These are phyloP conservation scores for Subacronicta megacephala DNA, from an alignment of 2,888 invertebrate genomes.

Conservation along the genomic window DNA sequence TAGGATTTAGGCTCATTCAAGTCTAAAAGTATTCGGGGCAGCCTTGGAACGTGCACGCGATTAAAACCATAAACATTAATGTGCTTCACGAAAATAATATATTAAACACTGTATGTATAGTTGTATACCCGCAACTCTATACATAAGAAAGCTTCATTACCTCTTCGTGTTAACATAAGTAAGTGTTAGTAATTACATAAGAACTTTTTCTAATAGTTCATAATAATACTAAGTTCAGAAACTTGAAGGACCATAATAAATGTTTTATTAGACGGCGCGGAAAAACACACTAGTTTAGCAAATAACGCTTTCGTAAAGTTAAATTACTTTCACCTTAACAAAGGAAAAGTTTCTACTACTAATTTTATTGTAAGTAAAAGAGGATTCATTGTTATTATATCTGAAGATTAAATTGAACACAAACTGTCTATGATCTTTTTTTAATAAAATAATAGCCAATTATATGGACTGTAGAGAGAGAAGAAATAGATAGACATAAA, in stretches of 20 bases:
- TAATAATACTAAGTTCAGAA: constrained; percentile 69
- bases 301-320: constrained; percentile 77
- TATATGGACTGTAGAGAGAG: too few relatives aligned
- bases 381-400: constrained; percentile 39
- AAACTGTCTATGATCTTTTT: neutral
- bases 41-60: neutral
- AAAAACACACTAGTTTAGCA: constrained; percentile 74
- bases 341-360: constrained; percentile 67
- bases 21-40: neutral
- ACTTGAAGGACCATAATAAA: constrained; percentile 70
- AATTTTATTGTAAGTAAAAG: constrained; percentile 41
- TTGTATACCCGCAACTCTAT: constrained; percentile 21
- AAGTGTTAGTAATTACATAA: constrained; percentile 50
- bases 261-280: constrained; percentile 71
- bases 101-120: neutral
- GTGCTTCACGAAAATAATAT: constrained; percentile 1
- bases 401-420: constrained; percentile 8
- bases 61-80: neutral
- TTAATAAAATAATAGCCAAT: neutral
- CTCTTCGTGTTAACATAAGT: constrained; percentile 19
- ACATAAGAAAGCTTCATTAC: constrained; percentile 29
- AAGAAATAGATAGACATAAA: neutral
- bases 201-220: constrained; percentile 68
- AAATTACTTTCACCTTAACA: constrained; percentile 74
- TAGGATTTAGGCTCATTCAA: neutral